A percentile compares a stretch with the other conserved stretches of the same genome.
These are phyloP conservation scores for Saccostrea echinata DNA, from an alignment of 1,140 invertebrate species.

Conservation along the genomic window DNA sequence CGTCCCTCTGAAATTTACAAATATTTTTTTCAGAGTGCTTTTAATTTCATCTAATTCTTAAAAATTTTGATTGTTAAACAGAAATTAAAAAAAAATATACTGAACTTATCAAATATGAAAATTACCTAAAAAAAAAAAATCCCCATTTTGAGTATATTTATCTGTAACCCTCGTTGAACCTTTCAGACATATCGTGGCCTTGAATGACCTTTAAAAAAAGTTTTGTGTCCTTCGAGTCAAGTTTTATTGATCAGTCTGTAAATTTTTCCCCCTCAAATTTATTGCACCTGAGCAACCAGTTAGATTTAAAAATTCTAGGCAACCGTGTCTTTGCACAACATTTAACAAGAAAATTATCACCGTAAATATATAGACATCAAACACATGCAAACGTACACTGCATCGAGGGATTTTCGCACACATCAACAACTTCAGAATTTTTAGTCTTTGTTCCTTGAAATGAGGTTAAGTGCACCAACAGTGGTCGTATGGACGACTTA, in stretches of 20 bases:
- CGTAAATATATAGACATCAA: not conserved
- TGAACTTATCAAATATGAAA: no score
- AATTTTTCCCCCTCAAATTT: not conserved
- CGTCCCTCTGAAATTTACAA: no score
- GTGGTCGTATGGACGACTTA: constrained; percentile 13
- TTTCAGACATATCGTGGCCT: constrained; percentile 22
- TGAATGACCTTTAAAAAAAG: constrained; percentile 31
- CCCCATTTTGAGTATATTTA: not conserved
- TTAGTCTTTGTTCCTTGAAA: constrained; percentile 34
- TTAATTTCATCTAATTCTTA: no score
- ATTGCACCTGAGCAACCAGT: constrained; percentile 14
- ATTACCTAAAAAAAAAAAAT: no score
- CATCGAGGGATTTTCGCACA: not conserved
- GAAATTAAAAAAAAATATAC: no score
- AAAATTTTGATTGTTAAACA: no score
- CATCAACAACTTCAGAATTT: not conserved
- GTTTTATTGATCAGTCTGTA: constrained; percentile 19
- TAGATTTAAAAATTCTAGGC: constrained; percentile 14
- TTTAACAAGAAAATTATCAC: constrained; percentile 5
- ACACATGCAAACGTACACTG: not conserved
- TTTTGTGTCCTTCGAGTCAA: constrained; percentile 20
- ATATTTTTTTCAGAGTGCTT: no score
- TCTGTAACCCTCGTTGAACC: constrained; percentile 2
- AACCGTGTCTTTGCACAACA: not conserved
- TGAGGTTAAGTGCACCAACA: constrained; percentile 30